Percentiles rank a stretch among this genome's conserved stretches.
These are phyloP conservation scores for Oophaga sylvatica DNA, from an alignment of 2,797 vertebrate species.

Conservation along the genomic window DNA sequence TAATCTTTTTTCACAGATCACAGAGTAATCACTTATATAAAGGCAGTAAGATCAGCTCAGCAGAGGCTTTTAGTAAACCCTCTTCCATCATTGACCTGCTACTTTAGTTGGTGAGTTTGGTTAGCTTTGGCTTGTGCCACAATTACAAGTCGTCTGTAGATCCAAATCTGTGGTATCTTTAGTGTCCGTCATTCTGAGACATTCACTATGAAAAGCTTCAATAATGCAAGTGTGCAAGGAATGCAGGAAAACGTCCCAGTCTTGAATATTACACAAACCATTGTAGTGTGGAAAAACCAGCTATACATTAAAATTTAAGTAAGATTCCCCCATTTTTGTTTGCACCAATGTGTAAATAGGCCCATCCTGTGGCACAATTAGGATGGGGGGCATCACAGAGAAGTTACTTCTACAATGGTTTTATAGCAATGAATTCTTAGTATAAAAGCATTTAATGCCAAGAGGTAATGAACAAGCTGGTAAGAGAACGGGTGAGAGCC, in stretches of 20 bases:
- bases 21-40: neutral
- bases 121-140: neutral
- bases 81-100: neutral
- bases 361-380: neutral
- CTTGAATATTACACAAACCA: neutral
- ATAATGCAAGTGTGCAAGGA: neutral
- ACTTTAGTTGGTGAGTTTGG: neutral
- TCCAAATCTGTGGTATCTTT: neutral
- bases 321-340: neutral
- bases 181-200: neutral
- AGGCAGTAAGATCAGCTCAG: neutral
- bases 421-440: neutral
- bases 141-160: neutral
- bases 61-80: neutral
- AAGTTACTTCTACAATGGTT: neutral
- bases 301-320: neutral
- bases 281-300: neutral
- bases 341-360: neutral
- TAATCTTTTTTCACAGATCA: neutral
- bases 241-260: too few species aligned
- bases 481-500: constrained; percentile 9
- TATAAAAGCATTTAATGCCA: neutral
- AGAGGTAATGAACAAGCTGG: neutral
- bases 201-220: neutral
- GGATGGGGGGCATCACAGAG: neutral